Evolutionary conservation across 2,113 vertebrate genomes (phyloP).

Genomic region (Cyanoderma ruficeps): DNA sequence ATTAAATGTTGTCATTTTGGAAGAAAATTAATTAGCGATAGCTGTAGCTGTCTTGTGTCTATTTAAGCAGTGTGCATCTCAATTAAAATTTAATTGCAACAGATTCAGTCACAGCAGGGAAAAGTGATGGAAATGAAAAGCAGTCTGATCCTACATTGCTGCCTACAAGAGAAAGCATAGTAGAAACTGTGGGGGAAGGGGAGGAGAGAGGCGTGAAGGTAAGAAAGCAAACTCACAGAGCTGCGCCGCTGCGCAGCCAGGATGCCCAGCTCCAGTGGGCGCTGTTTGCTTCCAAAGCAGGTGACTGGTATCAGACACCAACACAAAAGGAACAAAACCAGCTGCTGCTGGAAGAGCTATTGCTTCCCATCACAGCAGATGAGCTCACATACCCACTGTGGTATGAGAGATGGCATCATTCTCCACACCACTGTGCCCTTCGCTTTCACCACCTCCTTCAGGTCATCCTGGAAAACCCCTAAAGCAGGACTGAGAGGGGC

Average conservation of each 20-base stretch:
- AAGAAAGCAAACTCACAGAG: background rate
- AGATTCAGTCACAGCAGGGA: slow-evolving; percentile 74
- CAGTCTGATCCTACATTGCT: slow-evolving; percentile 1
- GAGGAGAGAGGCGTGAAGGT: background rate
- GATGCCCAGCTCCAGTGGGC: background rate
- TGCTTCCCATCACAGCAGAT: background rate
- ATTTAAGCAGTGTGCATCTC: slow-evolving; percentile 76
- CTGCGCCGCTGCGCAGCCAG: background rate
- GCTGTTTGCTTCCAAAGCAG: background rate
- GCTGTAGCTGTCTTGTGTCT: slow-evolving; percentile 76
- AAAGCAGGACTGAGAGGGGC: background rate
- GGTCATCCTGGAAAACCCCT: background rate
- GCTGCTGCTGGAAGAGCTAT: background rate
- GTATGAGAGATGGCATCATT: background rate
- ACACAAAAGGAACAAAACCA: background rate
- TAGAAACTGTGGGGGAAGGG: background rate
- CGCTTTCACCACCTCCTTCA: background rate
- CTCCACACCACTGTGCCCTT: background rate
- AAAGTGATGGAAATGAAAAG: slow-evolving; percentile 56
- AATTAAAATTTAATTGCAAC: slow-evolving; percentile 81
- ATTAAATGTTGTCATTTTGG: slow-evolving; percentile 78
- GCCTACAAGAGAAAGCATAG: background rate
- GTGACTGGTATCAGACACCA: background rate
- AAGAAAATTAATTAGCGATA: slow-evolving; percentile 81
- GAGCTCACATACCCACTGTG: background rate